Conservation (phyloP, 2,888 invertebrate genomes). For the Stratiomys singularior region DNA sequence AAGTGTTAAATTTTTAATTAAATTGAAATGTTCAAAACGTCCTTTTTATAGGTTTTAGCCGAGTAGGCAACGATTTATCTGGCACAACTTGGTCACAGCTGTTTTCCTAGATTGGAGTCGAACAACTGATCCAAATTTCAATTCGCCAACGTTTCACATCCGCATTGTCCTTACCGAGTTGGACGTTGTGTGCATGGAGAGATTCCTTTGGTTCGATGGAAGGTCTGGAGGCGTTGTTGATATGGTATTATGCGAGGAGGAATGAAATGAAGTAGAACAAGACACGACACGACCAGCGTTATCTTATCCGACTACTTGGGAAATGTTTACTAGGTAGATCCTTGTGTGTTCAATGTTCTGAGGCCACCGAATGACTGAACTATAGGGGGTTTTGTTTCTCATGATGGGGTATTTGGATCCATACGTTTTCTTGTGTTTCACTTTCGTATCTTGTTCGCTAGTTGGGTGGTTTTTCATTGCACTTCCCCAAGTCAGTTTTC, state of each 20-base stretch:
- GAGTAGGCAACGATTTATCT: not conserved
- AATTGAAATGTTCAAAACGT: not conserved
- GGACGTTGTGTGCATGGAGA: not conserved
- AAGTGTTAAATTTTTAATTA: slow-evolving; percentile 15
- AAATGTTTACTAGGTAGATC: not conserved
- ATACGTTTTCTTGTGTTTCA: not conserved
- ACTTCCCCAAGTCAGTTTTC: not conserved
- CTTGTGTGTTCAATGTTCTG: not conserved
- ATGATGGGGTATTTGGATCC: not conserved
- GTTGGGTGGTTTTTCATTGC: not conserved
- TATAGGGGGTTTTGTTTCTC: not conserved
- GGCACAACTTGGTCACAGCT: not conserved
- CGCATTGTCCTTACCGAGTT: slow-evolving; percentile 4
- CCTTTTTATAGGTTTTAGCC: not conserved
- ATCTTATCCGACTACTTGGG: not conserved
- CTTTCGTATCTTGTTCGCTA: too few relatives aligned
- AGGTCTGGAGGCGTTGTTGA: not conserved
- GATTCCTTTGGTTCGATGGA: not conserved
- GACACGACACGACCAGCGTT: not conserved
- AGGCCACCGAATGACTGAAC: not conserved
- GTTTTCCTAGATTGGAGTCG: not conserved
- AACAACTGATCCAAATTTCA: slow-evolving; percentile 15
- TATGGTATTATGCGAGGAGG: not conserved
- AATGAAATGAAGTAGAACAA: not conserved
- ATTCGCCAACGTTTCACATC: not conserved